phyloP scores from a whole-genome alignment of 1,140 invertebrate species.

The Conus ventricosus region DNA sequence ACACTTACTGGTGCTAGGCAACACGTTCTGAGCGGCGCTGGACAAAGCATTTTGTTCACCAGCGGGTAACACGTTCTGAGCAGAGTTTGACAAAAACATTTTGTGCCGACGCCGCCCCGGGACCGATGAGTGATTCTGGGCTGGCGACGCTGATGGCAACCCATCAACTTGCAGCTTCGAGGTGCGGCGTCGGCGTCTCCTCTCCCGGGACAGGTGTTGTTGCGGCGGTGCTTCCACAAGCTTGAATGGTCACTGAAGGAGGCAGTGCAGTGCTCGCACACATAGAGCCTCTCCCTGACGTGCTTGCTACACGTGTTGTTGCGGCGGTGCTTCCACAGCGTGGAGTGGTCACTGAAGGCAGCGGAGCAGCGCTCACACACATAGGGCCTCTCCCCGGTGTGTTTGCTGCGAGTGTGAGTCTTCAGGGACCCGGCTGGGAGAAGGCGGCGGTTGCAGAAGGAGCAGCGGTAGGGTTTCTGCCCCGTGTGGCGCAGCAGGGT shows the following conservation, averaged over 20 bases:
- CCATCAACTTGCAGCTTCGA: background rate
- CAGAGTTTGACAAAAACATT: no score
- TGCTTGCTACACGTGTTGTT: slow-evolving; percentile 13
- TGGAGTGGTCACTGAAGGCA: slow-evolving; percentile 34
- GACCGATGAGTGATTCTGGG: no score
- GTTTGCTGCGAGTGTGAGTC: slow-evolving; percentile 80
- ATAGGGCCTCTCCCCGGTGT: slow-evolving; percentile 45
- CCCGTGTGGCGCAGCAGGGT: slow-evolving; percentile 37
- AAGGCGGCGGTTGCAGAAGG: slow-evolving; percentile 91
- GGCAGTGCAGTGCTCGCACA: background rate
- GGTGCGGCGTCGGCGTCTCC: background rate
- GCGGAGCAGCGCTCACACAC: slow-evolving; percentile 33
- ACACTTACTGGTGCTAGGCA: background rate
- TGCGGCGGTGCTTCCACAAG: slow-evolving; percentile 17
- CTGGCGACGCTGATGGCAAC: no score
- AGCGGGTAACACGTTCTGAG: no score
- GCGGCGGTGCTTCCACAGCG: slow-evolving; percentile 21
- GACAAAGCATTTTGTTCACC: no score
- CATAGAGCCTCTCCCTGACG: background rate
- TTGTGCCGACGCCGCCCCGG: no score
- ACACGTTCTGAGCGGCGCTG: no score
- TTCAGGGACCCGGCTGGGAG: slow-evolving; percentile 93
- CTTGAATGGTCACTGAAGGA: background rate
- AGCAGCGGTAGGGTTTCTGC: slow-evolving; percentile 87
- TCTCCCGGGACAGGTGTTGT: background rate